Evolutionary conservation across 2,113 vertebrate species (phyloP), one percentile per base, ranked within the genome.

Genomic region (Pseudonaja textilis): DNA sequence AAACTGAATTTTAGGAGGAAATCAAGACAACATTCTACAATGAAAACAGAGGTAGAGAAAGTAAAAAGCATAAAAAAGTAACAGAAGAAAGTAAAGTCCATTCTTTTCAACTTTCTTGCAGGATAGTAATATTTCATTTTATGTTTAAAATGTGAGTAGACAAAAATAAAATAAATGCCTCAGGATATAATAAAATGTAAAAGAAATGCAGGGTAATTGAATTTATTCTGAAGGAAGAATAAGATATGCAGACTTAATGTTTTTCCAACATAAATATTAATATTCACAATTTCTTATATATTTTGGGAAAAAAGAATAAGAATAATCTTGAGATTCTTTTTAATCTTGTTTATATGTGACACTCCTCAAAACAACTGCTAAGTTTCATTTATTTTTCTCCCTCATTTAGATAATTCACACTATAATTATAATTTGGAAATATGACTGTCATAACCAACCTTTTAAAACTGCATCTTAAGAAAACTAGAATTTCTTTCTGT

Each of bases 261-360:
- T 39, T 1, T 54, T 74, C 34, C 39, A 25, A 94, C 86, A 90
- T 88, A 85, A 86, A 81, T 90, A 55, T 3, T 90, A 9, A 61
- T n/a, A 42, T 87, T 52, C 50, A 45, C 22, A 5, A 56, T 90
- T 22, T 93, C 93, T 92, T 92, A 7, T 22, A 90, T 34, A 29
- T 22, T 94, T 89, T 95, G 93, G 25, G 93, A 18, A 69, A 26
- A 93, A 88, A 55, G 23, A 45, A 87, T 74, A 61, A 87, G 93
- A n/a, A 87, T 96, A 94, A 91, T 23, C 47, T 93, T 91, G 0
- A 0, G 45, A 18, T 92, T 85, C 45, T 87, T 96, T 89, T 50
- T 29, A 89, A 69, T 59, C 29, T 94, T 88, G 61, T 45, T 87
- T 59, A 39, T 87, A 56, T 54, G 90, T 54, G 57, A 87, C 29